Evolutionary conservation across 2,113 vertebrate genomes (phyloP).

Genomic region (Urocolius indicus): DNA sequence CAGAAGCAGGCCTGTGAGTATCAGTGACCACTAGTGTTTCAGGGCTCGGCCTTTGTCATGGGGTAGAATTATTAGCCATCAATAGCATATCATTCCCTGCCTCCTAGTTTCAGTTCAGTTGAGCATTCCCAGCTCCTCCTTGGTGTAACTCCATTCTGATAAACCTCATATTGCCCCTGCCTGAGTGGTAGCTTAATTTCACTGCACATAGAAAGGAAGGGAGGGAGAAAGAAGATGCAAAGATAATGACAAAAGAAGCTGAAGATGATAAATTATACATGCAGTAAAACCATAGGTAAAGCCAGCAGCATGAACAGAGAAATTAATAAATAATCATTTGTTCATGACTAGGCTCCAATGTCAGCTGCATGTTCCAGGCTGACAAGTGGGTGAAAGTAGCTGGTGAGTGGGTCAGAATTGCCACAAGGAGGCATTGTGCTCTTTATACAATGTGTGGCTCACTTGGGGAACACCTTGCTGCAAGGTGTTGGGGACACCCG

Average conservation of each 20-base stretch:
- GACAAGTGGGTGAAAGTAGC: not conserved
- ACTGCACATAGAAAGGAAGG: not conserved
- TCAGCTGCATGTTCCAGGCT: not conserved
- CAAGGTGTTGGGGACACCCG: not conserved
- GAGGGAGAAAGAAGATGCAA: not conserved
- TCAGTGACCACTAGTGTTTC: not conserved
- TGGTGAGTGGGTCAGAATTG: not conserved
- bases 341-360: not conserved
- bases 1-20: not conserved
- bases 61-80: not conserved
- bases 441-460: not conserved
- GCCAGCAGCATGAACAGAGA: not conserved
- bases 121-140: not conserved
- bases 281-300: not conserved
- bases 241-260: not conserved
- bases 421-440: accelerated
- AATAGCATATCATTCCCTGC: not conserved
- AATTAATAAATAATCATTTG: not conserved
- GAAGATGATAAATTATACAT: not conserved
- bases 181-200: not conserved
- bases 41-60: not conserved
- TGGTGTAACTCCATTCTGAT: not conserved
- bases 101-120: not conserved
- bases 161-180: not conserved
- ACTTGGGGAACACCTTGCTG: not conserved